Base-by-base conservation (phyloP, 2,113 vertebrate species). In the Tenrec ecaudatus region DNA sequence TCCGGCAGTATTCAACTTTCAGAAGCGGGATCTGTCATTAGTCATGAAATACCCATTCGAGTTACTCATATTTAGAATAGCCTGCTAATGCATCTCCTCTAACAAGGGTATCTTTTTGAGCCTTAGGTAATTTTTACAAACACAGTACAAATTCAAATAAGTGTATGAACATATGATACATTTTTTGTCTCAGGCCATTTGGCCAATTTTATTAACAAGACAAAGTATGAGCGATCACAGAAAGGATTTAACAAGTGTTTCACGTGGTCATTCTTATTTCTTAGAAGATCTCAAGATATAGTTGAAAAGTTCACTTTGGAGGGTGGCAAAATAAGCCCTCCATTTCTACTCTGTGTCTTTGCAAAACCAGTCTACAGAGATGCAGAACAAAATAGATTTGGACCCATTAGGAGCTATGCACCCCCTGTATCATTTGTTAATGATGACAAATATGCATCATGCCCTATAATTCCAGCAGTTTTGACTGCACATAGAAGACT, bases 121-220 rank as follows among this genome's bases (percentile, higher is more conserved):
- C 1, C 60, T 80, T 85, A 81, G 92, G 38, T 92, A 93, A 86
- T 92, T 95, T 90, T 83, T 75, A 76, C 43, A 88, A 95, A 84
- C 86, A 94, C 15, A 71, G 58, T 25, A 80, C 80, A 90, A 94
- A 95, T 96, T 97, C 93, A 87, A 88, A 97, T 81, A 94, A 94
- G 90, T 76, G 68, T 40, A 93, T 92, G 93, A 97, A 92, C 68
- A 88, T 75, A 79, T 81, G 90, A 96, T 86, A 94, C 58, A 96
- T 95, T 53, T 12, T 97, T 88, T 93, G 89, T 96, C 97, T 97
- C 29, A 47, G 96, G 85, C 95, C 88, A 94, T 66, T 97, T 94
- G 97, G 89, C 76, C 97, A 94, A 95, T 95, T 94, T 94, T 91
- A 94, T 94, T 95, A 95, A 96, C 90, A 96, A 62, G 87, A 96